phyloP scores from a whole-genome alignment of 2,113 vertebrate genomes.

The Myrmecophaga tridactyla region DNA sequence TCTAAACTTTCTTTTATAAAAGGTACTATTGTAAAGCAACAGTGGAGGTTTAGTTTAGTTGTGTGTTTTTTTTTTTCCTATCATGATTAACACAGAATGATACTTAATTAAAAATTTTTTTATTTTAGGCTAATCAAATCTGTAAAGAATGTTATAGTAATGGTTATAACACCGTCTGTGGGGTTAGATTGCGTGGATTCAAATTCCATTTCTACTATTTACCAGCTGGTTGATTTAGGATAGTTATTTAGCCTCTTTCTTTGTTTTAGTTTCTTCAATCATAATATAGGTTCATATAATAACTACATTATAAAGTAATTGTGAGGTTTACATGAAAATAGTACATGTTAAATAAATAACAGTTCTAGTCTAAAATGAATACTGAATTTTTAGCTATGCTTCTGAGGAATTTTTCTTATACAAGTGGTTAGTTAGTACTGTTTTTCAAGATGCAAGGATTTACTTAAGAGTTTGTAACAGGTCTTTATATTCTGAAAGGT shows the following conservation, averaged over 20 bases:
- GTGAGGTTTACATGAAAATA: constrained; percentile 1
- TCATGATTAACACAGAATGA: background rate
- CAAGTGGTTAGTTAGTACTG: background rate
- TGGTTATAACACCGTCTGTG: background rate
- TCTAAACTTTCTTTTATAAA: background rate
- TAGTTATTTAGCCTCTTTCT: background rate
- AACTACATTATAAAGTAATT: background rate
- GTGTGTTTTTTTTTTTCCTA: background rate
- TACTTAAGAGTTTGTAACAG: background rate
- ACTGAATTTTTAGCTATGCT: background rate
- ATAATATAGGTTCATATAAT: background rate
- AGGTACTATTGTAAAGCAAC: background rate
- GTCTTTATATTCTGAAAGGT: background rate
- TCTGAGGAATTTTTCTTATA: background rate
- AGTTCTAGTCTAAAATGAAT: background rate
- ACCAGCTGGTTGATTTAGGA: background rate
- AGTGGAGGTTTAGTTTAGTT: background rate
- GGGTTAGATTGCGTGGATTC: background rate
- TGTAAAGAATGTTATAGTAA: background rate
- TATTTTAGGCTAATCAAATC: background rate
- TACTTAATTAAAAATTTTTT: background rate
- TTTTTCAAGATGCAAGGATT: background rate
- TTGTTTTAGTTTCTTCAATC: background rate
- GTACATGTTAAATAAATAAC: background rate
- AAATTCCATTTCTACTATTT: background rate